phyloP scores from a whole-genome alignment of 2,113 vertebrate species.

The Lamprotornis superbus region DNA sequence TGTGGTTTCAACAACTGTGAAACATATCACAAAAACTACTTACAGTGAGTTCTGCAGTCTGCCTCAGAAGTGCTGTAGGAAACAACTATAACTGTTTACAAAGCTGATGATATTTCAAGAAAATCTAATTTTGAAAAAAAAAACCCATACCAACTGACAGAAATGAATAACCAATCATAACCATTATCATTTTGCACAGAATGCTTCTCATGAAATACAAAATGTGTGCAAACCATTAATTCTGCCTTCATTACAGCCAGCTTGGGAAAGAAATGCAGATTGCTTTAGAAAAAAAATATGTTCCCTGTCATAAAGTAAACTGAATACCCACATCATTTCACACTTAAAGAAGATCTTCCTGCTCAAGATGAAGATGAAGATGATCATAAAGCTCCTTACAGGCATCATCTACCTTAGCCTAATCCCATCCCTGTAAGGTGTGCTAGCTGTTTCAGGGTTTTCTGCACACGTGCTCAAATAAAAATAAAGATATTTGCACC shows the following conservation, averaged over 20 bases:
- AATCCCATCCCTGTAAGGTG: not conserved
- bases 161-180: conserved; percentile 8
- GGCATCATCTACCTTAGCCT: not conserved
- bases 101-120: conserved; percentile 28
- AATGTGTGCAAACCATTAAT: not conserved
- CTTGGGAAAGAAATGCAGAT: not conserved
- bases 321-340: not conserved
- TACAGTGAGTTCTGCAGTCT: not conserved
- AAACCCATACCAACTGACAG: not conserved
- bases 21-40: not conserved
- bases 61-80: not conserved
- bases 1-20: not conserved
- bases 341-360: not conserved
- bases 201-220: conserved; percentile 19
- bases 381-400: not conserved
- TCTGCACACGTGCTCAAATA: rapidly evolving
- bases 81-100: not conserved
- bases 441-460: not conserved
- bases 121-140: not conserved
- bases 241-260: not conserved
- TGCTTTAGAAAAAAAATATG: not conserved
- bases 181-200: conserved; percentile 10
- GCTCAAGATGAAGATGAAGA: not conserved
- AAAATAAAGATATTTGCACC: not conserved
- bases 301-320: not conserved